Conservation (phyloP, 2,888 invertebrate species). For the Caenorhabditis panamensis region DNA sequence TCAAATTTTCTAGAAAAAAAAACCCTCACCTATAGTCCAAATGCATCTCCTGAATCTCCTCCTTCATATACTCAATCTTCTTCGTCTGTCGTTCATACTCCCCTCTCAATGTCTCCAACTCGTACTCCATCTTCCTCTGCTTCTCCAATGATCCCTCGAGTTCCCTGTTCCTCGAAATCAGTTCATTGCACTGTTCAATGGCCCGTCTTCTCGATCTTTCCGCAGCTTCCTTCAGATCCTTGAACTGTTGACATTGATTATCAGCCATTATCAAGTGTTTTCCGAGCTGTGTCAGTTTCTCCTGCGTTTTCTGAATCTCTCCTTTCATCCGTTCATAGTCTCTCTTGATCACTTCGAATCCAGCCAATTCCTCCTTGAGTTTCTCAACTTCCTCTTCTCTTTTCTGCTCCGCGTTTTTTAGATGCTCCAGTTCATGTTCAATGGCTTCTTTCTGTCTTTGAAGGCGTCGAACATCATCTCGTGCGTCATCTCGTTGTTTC, state of each 20-base stretch:
- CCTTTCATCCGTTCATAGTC: slow-evolving; percentile 34
- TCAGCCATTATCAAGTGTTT: slow-evolving; percentile 41
- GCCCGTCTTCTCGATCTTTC: slow-evolving; percentile 42
- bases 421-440: slow-evolving; percentile 17
- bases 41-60: slow-evolving; percentile 70
- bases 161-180: slow-evolving; percentile 33
- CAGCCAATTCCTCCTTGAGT: slow-evolving; percentile 15
- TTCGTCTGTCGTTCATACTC: slow-evolving; percentile 38
- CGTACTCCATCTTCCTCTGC: slow-evolving; percentile 47
- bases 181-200: slow-evolving; percentile 52
- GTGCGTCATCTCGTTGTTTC: slow-evolving; percentile 28
- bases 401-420: background rate
- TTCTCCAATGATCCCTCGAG: slow-evolving; percentile 38
- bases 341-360: slow-evolving; percentile 19
- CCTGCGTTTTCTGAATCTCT: slow-evolving; percentile 31
- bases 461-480: slow-evolving; percentile 8
- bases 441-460: slow-evolving; percentile 2
- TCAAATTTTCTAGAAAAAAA: too few relatives aligned
- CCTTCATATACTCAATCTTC: slow-evolving; percentile 62
- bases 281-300: slow-evolving; percentile 20
- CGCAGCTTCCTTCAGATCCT: slow-evolving; percentile 31
- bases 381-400: slow-evolving; percentile 42
- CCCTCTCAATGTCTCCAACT: slow-evolving; percentile 46
- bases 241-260: slow-evolving; percentile 33
- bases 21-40: slow-evolving; percentile 52